Evolutionary conservation across 2,888 invertebrate species (phyloP), one percentile per base, ranked within the genome.

Genomic region (Macaria liturata): DNA sequence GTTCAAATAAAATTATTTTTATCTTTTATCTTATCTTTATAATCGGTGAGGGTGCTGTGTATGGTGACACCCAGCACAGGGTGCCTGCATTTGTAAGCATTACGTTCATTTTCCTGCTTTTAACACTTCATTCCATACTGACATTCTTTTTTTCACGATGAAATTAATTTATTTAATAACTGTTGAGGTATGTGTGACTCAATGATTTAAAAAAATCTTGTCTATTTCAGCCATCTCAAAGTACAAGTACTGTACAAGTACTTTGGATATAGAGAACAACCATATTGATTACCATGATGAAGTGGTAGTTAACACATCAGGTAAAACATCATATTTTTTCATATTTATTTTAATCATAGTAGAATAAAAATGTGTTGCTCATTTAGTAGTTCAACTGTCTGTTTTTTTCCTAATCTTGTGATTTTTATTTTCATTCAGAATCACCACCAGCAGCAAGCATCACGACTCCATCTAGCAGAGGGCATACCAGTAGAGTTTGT

Each of bases 31-130:
- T n/a, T n/a, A n/a, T n/a, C n/a, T n/a, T n/a, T n/a, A 32, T 40
- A 9, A 46, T 32, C 34, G 42, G 46, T 3, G 34, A 42, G 45
- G 9, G 4, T 45, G 55, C 49, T 49, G 49, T 54, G 47, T 47
- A 32, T 32, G 46, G 37, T 32, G 39, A 34, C 31, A 31, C 9
- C 30, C 40, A 45, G 49, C 39, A 31, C 32, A 32, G 49, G 9
- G 44, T 34, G 31, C 49, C 49, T 49, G 49, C 31, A 42, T 49
- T 49, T 42, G 49, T 49, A 42, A 49, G 49, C 20, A 20, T 20
- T 20, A 20, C 20, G 1, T 20, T 20, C 20, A 20, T 20, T 20
- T 20, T 20, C 20, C 20, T 20, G 20, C 20, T 20, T 20, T 20
- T 20, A 42, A 2, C 9, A 42, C 42, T 42, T 42, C 3, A 42